Base-by-base conservation (phyloP, 1,140 invertebrate species). In the Caerostris extrusa region DNA sequence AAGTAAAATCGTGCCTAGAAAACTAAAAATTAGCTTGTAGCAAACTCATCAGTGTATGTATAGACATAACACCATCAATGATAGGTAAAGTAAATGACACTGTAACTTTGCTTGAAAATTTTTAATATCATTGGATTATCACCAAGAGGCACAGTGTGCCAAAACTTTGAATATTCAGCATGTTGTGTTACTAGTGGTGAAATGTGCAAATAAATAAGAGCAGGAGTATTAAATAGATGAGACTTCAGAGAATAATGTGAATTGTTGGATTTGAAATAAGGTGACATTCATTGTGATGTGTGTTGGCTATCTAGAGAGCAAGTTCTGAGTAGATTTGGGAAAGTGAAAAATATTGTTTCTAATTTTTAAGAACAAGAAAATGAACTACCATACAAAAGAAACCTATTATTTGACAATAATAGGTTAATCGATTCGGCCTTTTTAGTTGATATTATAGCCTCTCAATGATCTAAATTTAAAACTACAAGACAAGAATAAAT, bases 391-490 rank as follows among this genome's bases (percentile, higher is more conserved):
- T 4, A 12, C 17, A 17, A 64, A 64, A 3, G 61, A 17, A 64
- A 0, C 10, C 14, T 64, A 64, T 64, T 64, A 64, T 64, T 64
- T 86, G 17, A 86, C 55, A 58, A 57, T 2, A 60, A 86, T 4
- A 17, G 3, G 7, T 7, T 86, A 19, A 12, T 86, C 56, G 56
- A 86, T 86, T 86, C 12, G 57, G 83, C 55, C 10, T 86, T 86
- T 86, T 86, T 86, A 86, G 83, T 86, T 86, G 55, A 57, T 86
- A 58, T 86, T 86, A 57, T 56, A 86, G 8, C 61, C 3, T 64
- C 61, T 64, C 61, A 64, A 17, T 64, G 34, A 64, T 67, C 19
- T 89, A 89, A 89, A 50, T 89, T 89, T 56, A 64, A 60, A 88
- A 88, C 53, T 57, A 58, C 12, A 57, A 34, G 86, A 57, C 56